A percentile compares a stretch with the other conserved stretches of the same genome.
Conservation (phyloP, 2,797 vertebrate genomes). For the Manis pentadactyla region DNA sequence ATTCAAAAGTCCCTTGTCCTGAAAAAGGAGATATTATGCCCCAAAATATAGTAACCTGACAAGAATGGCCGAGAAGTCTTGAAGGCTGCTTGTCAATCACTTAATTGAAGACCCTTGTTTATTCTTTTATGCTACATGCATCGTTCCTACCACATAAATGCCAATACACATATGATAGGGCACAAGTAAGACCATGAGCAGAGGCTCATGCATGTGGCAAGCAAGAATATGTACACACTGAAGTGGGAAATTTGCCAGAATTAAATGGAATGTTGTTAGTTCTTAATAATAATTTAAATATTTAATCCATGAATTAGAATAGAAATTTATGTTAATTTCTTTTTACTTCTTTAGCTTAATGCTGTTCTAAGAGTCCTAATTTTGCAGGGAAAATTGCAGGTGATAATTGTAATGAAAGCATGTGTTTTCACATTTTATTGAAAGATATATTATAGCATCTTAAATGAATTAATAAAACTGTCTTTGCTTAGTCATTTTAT, state of each 20-base stretch:
- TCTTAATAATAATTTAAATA: background rate
- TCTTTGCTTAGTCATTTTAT: background rate
- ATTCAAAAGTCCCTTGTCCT: background rate
- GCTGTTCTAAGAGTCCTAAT: background rate
- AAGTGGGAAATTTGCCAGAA: rapidly evolving
- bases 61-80: background rate
- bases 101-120: background rate
- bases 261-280: background rate
- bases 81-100: rapidly evolving
- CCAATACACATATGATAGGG: background rate
- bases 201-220: background rate
- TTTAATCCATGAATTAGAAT: background rate
- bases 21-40: background rate
- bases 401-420: too few species aligned
- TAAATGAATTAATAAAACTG: background rate
- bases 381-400: background rate
- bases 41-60: background rate
- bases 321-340: background rate
- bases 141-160: background rate
- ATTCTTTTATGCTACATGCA: background rate
- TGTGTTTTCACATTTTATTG: too few species aligned
- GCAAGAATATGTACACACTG: rapidly evolving
- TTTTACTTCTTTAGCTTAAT: background rate
- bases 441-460: too few species aligned
- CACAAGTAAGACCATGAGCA: background rate